These are phyloP conservation scores for Scomber japonicus DNA, from an alignment of 2,113 vertebrate genomes.

Conservation along the genomic window DNA sequence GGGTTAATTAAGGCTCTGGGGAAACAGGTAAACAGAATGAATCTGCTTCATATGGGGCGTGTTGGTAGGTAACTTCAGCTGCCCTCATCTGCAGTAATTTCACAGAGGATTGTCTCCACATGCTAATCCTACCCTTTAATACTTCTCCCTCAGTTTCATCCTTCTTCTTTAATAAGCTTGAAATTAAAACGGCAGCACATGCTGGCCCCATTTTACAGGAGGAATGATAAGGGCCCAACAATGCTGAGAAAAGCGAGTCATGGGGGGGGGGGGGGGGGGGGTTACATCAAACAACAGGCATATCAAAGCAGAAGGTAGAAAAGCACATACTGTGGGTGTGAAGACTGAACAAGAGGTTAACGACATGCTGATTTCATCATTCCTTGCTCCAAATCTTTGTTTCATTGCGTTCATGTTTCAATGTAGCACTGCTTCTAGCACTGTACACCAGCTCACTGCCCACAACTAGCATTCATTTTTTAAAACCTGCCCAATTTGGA, in stretches of 20 bases:
- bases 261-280: slow-evolving; percentile 37
- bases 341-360: slow-evolving; percentile 50
- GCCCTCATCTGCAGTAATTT: slow-evolving; percentile 77
- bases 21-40: slow-evolving; percentile 59
- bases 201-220: slow-evolving; percentile 69
- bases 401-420: slow-evolving; percentile 24
- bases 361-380: slow-evolving; percentile 36
- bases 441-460: neutral
- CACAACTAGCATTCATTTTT: neutral
- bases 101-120: slow-evolving; percentile 81
- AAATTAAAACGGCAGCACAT: slow-evolving; percentile 82
- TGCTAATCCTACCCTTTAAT: slow-evolving; percentile 86
- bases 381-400: slow-evolving; percentile 24
- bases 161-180: slow-evolving; percentile 83
- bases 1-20: slow-evolving; percentile 58
- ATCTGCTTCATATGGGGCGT: slow-evolving; percentile 22
- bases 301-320: slow-evolving; percentile 58
- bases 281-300: slow-evolving; percentile 71
- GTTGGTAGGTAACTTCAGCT: slow-evolving; percentile 42
- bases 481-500: neutral
- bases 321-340: slow-evolving; percentile 4
- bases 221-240: slow-evolving; percentile 69
- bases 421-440: neutral
- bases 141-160: slow-evolving; percentile 72
- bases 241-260: slow-evolving; percentile 58